Percentiles rank a stretch among this genome's conserved stretches.
Conservation (phyloP, 2,113 vertebrate genomes). For the Micronycteris hirsuta region DNA sequence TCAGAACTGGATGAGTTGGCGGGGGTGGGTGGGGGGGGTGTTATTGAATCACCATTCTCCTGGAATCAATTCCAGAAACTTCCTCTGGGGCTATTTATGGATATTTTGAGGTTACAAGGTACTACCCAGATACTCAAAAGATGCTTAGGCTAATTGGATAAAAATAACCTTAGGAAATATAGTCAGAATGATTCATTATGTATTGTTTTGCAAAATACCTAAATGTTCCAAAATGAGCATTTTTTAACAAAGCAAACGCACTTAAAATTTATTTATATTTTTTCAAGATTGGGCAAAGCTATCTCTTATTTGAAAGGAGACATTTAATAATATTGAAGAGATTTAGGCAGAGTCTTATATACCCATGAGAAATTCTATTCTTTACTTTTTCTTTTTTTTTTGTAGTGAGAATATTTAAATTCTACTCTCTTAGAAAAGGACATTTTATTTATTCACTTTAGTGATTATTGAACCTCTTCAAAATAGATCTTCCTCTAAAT, state of each 20-base stretch:
- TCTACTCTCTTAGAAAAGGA: neutral
- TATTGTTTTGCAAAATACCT: neutral
- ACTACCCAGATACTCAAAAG: neutral
- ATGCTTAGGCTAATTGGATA: neutral
- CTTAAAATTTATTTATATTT: neutral
- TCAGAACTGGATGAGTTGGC: neutral
- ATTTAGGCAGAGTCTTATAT: neutral
- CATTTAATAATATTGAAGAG: neutral
- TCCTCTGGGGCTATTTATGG: neutral
- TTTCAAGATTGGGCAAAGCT: neutral
- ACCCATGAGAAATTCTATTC: neutral
- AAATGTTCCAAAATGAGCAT: neutral
- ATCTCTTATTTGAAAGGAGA: neutral
- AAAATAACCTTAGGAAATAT: neutral
- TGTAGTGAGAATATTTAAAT: neutral
- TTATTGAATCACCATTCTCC: neutral
- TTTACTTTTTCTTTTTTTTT: neutral
- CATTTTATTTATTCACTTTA: neutral
- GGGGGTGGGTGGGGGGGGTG: too few species aligned
- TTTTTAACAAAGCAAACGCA: neutral
- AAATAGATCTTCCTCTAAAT: neutral
- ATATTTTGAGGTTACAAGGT: neutral
- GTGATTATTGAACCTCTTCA: neutral
- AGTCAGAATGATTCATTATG: neutral
- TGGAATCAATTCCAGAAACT: neutral